These are phyloP conservation scores for Pipistrellus pipistrellus DNA, from an alignment of 2,797 vertebrate species.

Conservation along the genomic window DNA sequence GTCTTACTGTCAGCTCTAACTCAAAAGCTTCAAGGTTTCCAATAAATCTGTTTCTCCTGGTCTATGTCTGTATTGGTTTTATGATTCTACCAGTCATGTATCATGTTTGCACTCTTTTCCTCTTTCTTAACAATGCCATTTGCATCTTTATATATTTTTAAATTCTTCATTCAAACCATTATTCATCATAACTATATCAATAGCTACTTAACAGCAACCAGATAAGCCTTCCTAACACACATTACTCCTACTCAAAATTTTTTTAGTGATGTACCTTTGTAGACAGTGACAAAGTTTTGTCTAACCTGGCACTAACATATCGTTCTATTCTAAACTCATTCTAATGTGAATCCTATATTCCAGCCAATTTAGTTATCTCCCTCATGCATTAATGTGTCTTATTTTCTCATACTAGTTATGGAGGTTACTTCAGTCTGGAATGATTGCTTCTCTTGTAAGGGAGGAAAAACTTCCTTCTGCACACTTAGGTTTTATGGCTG, in stretches of 20 bases:
- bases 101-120: neutral
- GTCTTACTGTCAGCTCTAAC: neutral
- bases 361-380: neutral
- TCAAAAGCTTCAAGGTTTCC: neutral
- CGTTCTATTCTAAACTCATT: neutral
- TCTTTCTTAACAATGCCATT: neutral
- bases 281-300: conserved; percentile 1
- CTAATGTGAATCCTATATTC: neutral
- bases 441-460: neutral
- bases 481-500: neutral
- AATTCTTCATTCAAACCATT: conserved; percentile 19
- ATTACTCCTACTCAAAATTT: conserved; percentile 7
- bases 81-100: neutral
- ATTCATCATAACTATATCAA: neutral
- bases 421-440: neutral
- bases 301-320: neutral
- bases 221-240: neutral
- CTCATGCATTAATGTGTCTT: neutral
- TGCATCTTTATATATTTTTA: neutral
- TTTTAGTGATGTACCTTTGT: neutral
- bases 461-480: neutral
- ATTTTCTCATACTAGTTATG: neutral
- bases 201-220: neutral
- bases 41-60: neutral
- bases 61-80: neutral